Base-by-base conservation (phyloP, 2,113 vertebrate genomes). In the Arothron firmamentum region DNA sequence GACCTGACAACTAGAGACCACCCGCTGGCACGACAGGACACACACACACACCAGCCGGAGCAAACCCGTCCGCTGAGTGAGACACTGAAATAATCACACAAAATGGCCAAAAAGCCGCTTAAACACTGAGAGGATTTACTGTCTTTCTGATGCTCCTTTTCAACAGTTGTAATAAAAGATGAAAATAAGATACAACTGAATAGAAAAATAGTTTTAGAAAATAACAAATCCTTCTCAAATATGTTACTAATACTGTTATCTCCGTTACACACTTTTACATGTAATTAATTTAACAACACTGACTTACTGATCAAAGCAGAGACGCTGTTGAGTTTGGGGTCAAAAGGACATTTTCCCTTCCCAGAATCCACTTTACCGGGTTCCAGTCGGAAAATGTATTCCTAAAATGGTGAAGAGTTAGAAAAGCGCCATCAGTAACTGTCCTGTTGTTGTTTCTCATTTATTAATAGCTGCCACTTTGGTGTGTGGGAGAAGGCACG, bases 321-420 rank as follows among this genome's bases (percentile, higher is more conserved):
- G 63, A 98, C 94, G 0, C 95, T 98, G 91, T 97, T 96, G 67
- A 98, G 91, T 92, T 99, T 99, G 78, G 97, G 97, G 87, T 99
- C 97, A 0, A 95, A 99, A 0, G 97, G 95, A 81, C 97, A 99
- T 81, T 99, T 99, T 74, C 97, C 97, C 87, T 99, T 98, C 77
- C 97, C 97, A 8, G 97, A 99, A 90, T 99, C 97, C 75, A 97
- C 92, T 87, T 92, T 96, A 72, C 96, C 94, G 0, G 96, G 94
- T 81, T 98, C 97, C 89, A 99, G 88, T 68, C 95, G 93, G 86
- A 99, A 98, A 85, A 98, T 92, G 72, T 98, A 98, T 87, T 99
- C 96, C 97, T 99, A 70, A 50, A 85, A 87, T 1, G 41, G 61
- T 45, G 62, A 55, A 49, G 23, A 52, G 59, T 19, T 18, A 50